A percentile compares a stretch with the other conserved stretches of the same genome.
These are phyloP conservation scores for Podarcis siculus DNA, from an alignment of 2,797 vertebrate species.

Conservation along the genomic window DNA sequence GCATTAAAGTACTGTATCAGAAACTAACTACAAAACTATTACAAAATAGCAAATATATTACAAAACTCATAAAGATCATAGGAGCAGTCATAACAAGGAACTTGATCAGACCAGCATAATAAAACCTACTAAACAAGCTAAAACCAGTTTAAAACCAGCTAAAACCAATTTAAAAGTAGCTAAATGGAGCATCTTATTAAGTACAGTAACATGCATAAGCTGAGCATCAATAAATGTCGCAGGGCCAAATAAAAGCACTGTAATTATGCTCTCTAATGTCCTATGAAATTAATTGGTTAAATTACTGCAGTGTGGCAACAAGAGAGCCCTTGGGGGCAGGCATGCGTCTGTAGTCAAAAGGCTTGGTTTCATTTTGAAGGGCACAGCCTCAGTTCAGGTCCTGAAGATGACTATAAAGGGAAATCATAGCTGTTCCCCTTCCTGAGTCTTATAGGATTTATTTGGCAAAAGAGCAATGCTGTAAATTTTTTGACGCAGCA, in stretches of 20 bases:
- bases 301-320: not conserved
- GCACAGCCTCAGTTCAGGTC: not conserved
- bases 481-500: not conserved
- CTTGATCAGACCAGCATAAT: no score
- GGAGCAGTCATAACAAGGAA: no score
- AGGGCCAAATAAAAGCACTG: conserved; percentile 1
- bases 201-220: not conserved
- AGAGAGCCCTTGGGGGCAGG: not conserved
- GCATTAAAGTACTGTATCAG: no score
- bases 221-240: not conserved
- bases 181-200: not conserved
- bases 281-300: conserved; percentile 40
- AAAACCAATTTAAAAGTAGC: not conserved
- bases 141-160: no score
- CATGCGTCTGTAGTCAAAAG: not conserved
- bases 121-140: no score
- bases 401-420: conserved; percentile 3
- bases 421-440: not conserved
- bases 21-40: no score
- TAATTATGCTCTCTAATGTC: not conserved
- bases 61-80: no score
- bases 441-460: not conserved
- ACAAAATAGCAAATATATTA: no score
- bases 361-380: conserved; percentile 27
- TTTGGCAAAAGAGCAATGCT: conserved; percentile 4